These are phyloP conservation scores for Diloba caeruleocephala DNA, from an alignment of 2,888 invertebrate species.

Conservation along the genomic window DNA sequence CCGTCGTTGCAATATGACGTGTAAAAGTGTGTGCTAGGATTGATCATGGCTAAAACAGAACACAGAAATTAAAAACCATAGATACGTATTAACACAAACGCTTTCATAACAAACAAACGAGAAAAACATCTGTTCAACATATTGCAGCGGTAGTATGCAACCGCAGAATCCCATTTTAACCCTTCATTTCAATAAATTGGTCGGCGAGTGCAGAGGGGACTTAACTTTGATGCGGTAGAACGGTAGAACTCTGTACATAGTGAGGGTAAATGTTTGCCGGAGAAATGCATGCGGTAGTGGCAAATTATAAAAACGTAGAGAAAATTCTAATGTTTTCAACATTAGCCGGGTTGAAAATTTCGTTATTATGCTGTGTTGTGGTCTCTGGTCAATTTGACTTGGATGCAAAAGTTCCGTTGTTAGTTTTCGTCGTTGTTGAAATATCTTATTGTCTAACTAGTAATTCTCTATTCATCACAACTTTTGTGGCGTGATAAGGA, in stretches of 20 bases:
- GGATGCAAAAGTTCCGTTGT: not conserved
- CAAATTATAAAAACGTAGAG: constrained; percentile 47
- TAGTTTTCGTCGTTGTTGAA: constrained; percentile 7
- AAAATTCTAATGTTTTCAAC: constrained; percentile 39
- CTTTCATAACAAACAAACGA: constrained; percentile 41
- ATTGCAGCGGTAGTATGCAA: constrained; percentile 48
- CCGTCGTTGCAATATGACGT: too few relatives aligned
- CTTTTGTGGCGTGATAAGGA: constrained; percentile 2
- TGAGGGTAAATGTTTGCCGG: constrained; percentile 47
- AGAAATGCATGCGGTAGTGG: constrained; percentile 37
- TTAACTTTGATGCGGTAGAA: constrained; percentile 58
- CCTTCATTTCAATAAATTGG: constrained; percentile 73
- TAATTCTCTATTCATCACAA: constrained; percentile 7
- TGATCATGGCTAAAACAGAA: not conserved
- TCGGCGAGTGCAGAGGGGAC: constrained; percentile 37
- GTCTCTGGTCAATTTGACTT: constrained; percentile 13
- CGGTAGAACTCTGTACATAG: constrained; percentile 26
- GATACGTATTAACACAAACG: constrained; percentile 21
- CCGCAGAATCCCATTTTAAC: constrained; percentile 67
- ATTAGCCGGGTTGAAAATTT: constrained; percentile 12
- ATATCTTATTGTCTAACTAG: constrained; percentile 7
- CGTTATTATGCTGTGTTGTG: constrained; percentile 9
- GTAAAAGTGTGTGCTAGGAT: too few relatives aligned
- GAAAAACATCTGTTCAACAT: constrained; percentile 48
- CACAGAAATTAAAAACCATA: constrained; percentile 24